These are phyloP conservation scores for Odontothrips loti DNA, from an alignment of 2,888 invertebrate species.

Conservation along the genomic window DNA sequence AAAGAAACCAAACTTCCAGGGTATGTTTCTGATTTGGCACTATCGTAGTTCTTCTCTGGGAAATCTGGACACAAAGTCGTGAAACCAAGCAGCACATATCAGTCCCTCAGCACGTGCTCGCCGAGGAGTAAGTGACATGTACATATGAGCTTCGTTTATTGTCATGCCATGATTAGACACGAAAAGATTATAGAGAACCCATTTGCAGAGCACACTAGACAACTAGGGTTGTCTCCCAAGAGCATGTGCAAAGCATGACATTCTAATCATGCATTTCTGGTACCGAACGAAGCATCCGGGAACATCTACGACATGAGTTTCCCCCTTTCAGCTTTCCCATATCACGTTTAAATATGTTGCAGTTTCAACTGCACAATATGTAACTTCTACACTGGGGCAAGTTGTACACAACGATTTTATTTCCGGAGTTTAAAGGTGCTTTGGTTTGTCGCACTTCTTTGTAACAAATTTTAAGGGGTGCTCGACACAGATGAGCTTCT, in stretches of 20 bases:
- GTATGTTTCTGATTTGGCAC: conserved; percentile 3
- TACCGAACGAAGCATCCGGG: background rate
- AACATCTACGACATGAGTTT: background rate
- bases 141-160: conserved; percentile 13
- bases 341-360: background rate
- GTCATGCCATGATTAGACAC: background rate
- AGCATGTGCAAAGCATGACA: background rate
- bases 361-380: background rate
- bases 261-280: background rate
- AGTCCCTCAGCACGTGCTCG: conserved; percentile 12
- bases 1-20: background rate
- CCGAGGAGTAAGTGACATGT: background rate
- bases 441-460: background rate
- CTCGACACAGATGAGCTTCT: background rate
- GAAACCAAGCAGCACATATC: background rate
- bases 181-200: background rate
- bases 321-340: background rate
- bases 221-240: background rate
- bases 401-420: background rate
- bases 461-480: conserved; percentile 9
- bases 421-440: background rate
- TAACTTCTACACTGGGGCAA: background rate
- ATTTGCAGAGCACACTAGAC: background rate
- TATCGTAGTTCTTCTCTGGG: background rate
- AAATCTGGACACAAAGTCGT: background rate